These are phyloP conservation scores for Spodoptera picta DNA, from an alignment of 2,888 invertebrate genomes.

Conservation along the genomic window DNA sequence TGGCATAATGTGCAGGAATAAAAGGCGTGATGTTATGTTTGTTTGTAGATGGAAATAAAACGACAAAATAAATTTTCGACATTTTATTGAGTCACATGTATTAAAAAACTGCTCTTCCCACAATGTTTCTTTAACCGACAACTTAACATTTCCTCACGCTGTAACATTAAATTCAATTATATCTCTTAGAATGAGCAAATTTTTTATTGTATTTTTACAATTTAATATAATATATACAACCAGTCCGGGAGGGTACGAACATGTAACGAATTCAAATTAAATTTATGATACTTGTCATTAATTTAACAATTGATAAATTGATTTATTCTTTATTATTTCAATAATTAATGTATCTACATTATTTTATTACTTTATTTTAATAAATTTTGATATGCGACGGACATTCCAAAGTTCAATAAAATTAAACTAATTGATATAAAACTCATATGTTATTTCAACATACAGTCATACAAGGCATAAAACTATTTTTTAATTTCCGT, in stretches of 20 bases:
- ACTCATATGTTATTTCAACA: background rate
- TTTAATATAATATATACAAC: slow-evolving; percentile 53
- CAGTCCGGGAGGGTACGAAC: slow-evolving; percentile 45
- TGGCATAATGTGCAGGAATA: no score
- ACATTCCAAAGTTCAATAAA: no score
- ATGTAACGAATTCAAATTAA: slow-evolving; percentile 10
- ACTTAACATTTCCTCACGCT: slow-evolving; percentile 53
- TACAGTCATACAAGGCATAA: slow-evolving; percentile 26
- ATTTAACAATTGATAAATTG: slow-evolving; percentile 13
- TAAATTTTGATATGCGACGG: slow-evolving; percentile 23
- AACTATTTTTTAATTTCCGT: slow-evolving; percentile 1
- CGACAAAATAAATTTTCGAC: slow-evolving; percentile 54
- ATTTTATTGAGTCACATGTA: slow-evolving; percentile 78
- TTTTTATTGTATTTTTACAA: slow-evolving; percentile 40
- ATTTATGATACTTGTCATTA: slow-evolving; percentile 22
- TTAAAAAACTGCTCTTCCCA: slow-evolving; percentile 68
- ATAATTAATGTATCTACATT: background rate
- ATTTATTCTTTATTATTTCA: background rate
- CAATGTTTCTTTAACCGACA: slow-evolving; percentile 50
- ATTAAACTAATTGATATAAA: no score
- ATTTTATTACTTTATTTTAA: background rate
- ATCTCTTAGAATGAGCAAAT: slow-evolving; percentile 67
- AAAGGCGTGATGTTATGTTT: no score
- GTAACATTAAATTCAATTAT: slow-evolving; percentile 59
- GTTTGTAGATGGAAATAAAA: slow-evolving; percentile 26